A percentile compares a stretch with the other conserved stretches of the same genome.
These are phyloP conservation scores for Ligdia adustata DNA, from an alignment of 2,888 invertebrate species.

Conservation along the genomic window DNA sequence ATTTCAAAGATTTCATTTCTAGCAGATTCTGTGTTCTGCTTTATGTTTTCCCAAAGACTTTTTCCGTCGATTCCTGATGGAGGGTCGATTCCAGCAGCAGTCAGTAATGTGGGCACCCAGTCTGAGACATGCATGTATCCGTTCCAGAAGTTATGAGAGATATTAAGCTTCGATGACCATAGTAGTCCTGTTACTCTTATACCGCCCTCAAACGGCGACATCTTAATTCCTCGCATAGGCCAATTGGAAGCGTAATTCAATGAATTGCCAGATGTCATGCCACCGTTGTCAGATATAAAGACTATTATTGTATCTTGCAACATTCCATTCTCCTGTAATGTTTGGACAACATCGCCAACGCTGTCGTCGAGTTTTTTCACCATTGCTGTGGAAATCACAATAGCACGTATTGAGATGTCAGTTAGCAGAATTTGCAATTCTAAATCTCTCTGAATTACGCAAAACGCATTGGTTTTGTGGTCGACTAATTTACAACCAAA, in stretches of 20 bases:
- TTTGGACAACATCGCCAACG: slow-evolving; percentile 89
- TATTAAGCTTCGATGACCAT: slow-evolving; percentile 80
- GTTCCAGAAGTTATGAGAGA: slow-evolving; percentile 70
- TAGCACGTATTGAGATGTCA: slow-evolving; percentile 1
- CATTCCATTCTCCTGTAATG: slow-evolving; percentile 86
- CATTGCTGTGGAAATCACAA: slow-evolving; percentile 86
- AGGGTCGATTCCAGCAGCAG: slow-evolving; percentile 54
- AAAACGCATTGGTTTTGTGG: slow-evolving; percentile 29
- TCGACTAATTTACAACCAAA: slow-evolving; percentile 31
- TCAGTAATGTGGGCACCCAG: slow-evolving; percentile 90
- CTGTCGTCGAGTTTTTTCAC: slow-evolving; percentile 93
- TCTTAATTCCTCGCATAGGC: slow-evolving; percentile 91
- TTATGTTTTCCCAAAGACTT: slow-evolving; percentile 66
- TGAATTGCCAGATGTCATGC: slow-evolving; percentile 88
- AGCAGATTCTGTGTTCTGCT: slow-evolving; percentile 49
- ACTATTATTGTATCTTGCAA: slow-evolving; percentile 92
- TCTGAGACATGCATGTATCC: slow-evolving; percentile 90
- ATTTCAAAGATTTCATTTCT: slow-evolving; percentile 64
- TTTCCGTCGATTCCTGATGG: slow-evolving; percentile 63
- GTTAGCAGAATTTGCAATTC: slow-evolving; percentile 14
- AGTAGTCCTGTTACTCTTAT: slow-evolving; percentile 89
- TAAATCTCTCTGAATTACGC: slow-evolving; percentile 21
- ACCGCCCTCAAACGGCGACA: slow-evolving; percentile 93
- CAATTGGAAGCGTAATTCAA: slow-evolving; percentile 91
- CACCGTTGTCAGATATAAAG: slow-evolving; percentile 96